These are phyloP conservation scores for Xylophagus ater DNA, from an alignment of 2,888 invertebrate species.

Conservation along the genomic window DNA sequence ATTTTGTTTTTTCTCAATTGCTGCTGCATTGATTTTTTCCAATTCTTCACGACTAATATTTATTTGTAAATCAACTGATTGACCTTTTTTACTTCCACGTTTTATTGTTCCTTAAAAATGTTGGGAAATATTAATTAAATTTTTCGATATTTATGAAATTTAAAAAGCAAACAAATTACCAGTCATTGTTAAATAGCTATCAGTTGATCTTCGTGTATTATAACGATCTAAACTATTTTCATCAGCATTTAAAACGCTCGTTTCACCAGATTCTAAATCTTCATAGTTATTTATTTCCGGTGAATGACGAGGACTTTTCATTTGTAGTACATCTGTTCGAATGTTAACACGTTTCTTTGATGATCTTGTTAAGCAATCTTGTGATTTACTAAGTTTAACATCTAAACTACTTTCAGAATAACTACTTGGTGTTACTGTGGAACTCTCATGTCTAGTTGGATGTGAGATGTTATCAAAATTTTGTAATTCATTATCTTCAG, in stretches of 20 bases:
- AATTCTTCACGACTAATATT: slow-evolving; percentile 61
- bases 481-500: slow-evolving; percentile 35
- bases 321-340: slow-evolving; percentile 40
- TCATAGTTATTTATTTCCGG: slow-evolving; percentile 29
- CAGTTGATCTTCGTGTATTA: slow-evolving; percentile 43
- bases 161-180: slow-evolving; percentile 19
- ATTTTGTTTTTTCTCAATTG: slow-evolving; percentile 45
- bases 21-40: slow-evolving; percentile 53
- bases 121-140: background rate
- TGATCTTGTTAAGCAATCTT: slow-evolving; percentile 38
- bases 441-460: slow-evolving; percentile 21
- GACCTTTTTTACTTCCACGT: slow-evolving; percentile 58
- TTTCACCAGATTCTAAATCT: slow-evolving; percentile 37
- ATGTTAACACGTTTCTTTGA: slow-evolving; percentile 54
- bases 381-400: slow-evolving; percentile 35
- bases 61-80: slow-evolving; percentile 58
- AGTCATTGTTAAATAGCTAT: slow-evolving; percentile 55
- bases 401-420: slow-evolving; percentile 37
- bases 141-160: background rate
- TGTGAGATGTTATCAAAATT: slow-evolving; percentile 33
- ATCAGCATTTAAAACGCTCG: slow-evolving; percentile 34
- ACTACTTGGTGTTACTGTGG: slow-evolving; percentile 36
- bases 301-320: slow-evolving; percentile 19
- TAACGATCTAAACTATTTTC: slow-evolving; percentile 44
- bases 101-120: slow-evolving; percentile 50